A percentile compares a stretch with the other conserved stretches of the same genome.
Conservation (phyloP, 2,113 vertebrate genomes). For the Ellobius talpinus region DNA sequence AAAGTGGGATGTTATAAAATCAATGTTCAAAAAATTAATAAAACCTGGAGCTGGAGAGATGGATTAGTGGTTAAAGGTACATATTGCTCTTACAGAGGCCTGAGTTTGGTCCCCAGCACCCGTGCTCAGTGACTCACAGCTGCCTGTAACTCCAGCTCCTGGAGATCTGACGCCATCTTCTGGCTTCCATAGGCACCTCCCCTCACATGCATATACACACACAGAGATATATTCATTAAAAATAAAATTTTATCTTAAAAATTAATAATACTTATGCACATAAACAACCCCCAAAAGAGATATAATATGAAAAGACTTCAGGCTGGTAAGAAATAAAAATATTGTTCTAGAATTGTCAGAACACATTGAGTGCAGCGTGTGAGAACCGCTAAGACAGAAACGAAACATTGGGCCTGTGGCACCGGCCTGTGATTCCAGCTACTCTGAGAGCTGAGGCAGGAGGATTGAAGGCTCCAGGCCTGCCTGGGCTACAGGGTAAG, state of each 20-base stretch:
- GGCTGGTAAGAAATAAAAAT: not conserved
- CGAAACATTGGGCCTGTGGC: not conserved
- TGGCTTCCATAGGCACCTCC: not conserved
- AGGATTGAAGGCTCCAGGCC: not conserved
- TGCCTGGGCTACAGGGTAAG: not conserved
- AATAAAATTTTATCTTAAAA: not conserved
- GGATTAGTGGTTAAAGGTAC: not conserved
- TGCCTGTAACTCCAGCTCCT: not conserved
- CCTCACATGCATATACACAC: no score
- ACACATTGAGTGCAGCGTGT: not conserved
- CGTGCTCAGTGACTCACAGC: not conserved
- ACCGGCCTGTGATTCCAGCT: not conserved
- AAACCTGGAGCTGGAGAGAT: not conserved
- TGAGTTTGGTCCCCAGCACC: not conserved
- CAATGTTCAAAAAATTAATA: not conserved
- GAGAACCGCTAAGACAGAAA: not conserved
- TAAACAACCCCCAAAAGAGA: not conserved
- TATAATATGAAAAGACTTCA: not conserved
- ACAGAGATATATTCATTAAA: not conserved
- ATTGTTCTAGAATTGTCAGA: not conserved
- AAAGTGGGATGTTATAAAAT: not conserved
- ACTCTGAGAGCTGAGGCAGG: not conserved
- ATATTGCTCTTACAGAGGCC: not conserved
- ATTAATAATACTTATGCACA: not conserved
- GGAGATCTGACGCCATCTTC: not conserved